These are phyloP conservation scores for Trichogramma evanescens DNA, from an alignment of 2,888 invertebrate species.

Conservation along the genomic window DNA sequence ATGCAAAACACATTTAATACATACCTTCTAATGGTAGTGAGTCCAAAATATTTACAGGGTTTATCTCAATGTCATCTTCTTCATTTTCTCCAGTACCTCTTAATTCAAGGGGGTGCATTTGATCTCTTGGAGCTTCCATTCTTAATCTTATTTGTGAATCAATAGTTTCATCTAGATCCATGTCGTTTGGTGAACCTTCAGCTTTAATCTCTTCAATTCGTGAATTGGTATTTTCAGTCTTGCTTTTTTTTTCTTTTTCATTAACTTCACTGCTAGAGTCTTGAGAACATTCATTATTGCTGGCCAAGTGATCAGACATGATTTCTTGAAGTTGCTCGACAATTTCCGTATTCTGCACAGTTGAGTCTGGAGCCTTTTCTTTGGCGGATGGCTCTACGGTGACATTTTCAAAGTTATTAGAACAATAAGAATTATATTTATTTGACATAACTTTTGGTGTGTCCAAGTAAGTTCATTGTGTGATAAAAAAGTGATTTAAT, in stretches of 20 bases:
- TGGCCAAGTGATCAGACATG: conserved; percentile 30
- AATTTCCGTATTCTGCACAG: conserved; percentile 21
- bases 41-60: conserved; percentile 42
- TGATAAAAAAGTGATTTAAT: too few species aligned
- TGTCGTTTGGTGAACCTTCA: conserved; percentile 43
- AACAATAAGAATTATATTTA: too few species aligned
- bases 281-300: conserved; percentile 41
- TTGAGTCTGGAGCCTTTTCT: conserved; percentile 31
- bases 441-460: conserved; percentile 32
- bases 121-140: conserved; percentile 36
- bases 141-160: conserved; percentile 44
- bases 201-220: conserved; percentile 41
- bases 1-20: conserved; percentile 12
- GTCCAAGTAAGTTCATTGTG: background rate
- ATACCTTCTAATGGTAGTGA: conserved; percentile 32
- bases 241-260: conserved; percentile 35
- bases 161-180: conserved; percentile 45
- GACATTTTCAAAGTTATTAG: conserved; percentile 53
- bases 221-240: conserved; percentile 27
- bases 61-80: conserved; percentile 31
- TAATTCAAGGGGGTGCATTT: conserved; percentile 29
- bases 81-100: conserved; percentile 36
- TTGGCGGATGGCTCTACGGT: conserved; percentile 53
- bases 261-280: conserved; percentile 48
- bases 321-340: conserved; percentile 27